These are phyloP conservation scores for Rhorus exstirpatorius DNA, from an alignment of 2,888 invertebrate genomes.

Conservation along the genomic window DNA sequence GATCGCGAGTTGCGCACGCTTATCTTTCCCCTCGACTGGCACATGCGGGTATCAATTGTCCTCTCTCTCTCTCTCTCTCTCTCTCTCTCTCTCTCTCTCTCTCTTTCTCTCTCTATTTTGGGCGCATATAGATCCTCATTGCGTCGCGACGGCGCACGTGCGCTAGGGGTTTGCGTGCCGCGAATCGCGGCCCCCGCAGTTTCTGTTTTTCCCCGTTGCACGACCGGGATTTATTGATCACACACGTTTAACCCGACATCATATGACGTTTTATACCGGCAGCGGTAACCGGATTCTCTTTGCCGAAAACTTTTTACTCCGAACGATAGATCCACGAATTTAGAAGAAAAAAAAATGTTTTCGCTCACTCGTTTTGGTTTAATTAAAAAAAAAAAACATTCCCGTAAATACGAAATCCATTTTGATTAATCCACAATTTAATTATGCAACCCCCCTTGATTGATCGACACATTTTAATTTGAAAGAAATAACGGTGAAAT, in stretches of 20 bases:
- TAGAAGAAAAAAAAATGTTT: too few species aligned
- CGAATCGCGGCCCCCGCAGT: constrained; percentile 48
- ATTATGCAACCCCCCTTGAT: too few species aligned
- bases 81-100: constrained; percentile 14
- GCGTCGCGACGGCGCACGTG: constrained; percentile 70
- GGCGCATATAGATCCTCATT: constrained; percentile 35
- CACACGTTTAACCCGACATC: constrained; percentile 81
- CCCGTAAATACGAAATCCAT: too few species aligned
- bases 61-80: constrained; percentile 10
- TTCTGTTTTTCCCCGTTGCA: constrained; percentile 75
- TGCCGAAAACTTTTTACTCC: constrained; percentile 38
- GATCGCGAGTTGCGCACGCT: constrained; percentile 50
- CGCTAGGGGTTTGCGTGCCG: constrained; percentile 71
- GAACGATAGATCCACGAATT: too few species aligned
- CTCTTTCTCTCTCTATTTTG: constrained; percentile 12
- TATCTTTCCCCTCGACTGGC: constrained; percentile 30
- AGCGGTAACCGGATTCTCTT: constrained; percentile 5
- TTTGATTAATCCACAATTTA: too few species aligned
- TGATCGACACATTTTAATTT: too few species aligned
- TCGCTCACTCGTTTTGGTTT: too few species aligned
- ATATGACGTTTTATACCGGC: constrained; percentile 75
- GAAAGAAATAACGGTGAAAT: too few species aligned
- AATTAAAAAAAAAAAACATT: too few species aligned
- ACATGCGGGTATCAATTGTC: constrained; percentile 28
- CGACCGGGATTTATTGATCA: constrained; percentile 85